A percentile compares a stretch with the other conserved stretches of the same genome.
Conservation (phyloP, 2,797 vertebrate genomes). For the Thaleichthys pacificus region DNA sequence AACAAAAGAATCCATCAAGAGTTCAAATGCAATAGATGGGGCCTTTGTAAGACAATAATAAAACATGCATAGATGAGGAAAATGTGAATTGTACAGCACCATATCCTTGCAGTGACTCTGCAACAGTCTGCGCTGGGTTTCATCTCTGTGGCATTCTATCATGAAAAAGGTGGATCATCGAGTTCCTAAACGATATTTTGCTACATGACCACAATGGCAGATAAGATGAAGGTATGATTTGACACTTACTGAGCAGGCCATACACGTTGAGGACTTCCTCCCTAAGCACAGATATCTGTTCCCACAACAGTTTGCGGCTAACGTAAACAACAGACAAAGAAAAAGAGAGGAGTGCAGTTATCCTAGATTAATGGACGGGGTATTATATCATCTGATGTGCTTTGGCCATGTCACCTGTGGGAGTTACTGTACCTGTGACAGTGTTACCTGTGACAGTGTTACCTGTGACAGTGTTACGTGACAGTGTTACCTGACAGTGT, state of each 20-base stretch:
- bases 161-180: background rate
- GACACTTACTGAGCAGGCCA: constrained; percentile 22
- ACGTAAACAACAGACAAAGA: background rate
- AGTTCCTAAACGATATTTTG: background rate
- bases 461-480: no score
- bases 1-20: background rate
- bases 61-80: background rate
- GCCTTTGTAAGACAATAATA: background rate
- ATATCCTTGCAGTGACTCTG: constrained; percentile 3
- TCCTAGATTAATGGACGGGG: background rate
- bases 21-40: background rate
- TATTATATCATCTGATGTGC: no score
- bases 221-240: background rate
- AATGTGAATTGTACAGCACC: constrained; percentile 3
- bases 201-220: background rate
- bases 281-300: constrained; percentile 20
- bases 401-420: no score
- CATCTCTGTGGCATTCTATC: constrained; percentile 7
- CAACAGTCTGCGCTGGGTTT: constrained; percentile 4
- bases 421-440: no score
- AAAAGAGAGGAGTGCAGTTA: background rate
- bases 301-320: constrained; percentile 27
- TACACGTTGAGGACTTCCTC: constrained; percentile 19
- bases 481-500: no score
- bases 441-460: no score